phyloP scores from a whole-genome alignment of 2,113 vertebrate species.

The Pedionomus torquatus region DNA sequence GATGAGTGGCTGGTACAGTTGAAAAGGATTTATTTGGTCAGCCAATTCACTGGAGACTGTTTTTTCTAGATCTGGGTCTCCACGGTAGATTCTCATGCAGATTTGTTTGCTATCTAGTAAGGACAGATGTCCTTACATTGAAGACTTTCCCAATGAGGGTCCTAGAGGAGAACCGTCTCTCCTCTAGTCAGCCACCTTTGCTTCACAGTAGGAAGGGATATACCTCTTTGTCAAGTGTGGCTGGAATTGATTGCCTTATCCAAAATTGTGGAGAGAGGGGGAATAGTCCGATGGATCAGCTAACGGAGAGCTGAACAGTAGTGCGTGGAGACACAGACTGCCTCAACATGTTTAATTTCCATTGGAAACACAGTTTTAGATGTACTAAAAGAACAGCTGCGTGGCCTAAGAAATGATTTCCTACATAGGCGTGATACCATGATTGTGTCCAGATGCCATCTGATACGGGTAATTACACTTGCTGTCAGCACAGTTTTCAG shows the following conservation, averaged over 20 bases:
- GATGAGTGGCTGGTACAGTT: neutral
- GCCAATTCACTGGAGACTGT: neutral
- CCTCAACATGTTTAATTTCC: neutral
- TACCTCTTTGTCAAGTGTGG: neutral
- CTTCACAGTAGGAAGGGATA: neutral
- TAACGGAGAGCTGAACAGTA: rapidly evolving
- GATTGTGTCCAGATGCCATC: neutral
- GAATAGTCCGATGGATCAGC: neutral
- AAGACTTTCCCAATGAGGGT: neutral
- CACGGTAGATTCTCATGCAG: rapidly evolving
- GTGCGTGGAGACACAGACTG: neutral
- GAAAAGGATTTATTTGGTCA: neutral
- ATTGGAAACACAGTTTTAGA: neutral
- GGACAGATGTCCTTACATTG: neutral
- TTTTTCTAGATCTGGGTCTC: neutral
- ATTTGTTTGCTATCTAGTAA: neutral
- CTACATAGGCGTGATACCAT: neutral
- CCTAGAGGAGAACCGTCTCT: neutral
- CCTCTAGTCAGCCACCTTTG: neutral
- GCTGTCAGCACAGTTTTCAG: neutral
- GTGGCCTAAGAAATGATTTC: neutral
- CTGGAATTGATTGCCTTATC: neutral
- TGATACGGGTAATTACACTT: neutral
- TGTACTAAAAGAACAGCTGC: neutral
- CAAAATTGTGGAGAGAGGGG: neutral